Percentiles rank a stretch among this genome's conserved stretches.
These are phyloP conservation scores for Galerucella pusilla DNA, from an alignment of 2,888 invertebrate species.

Conservation along the genomic window DNA sequence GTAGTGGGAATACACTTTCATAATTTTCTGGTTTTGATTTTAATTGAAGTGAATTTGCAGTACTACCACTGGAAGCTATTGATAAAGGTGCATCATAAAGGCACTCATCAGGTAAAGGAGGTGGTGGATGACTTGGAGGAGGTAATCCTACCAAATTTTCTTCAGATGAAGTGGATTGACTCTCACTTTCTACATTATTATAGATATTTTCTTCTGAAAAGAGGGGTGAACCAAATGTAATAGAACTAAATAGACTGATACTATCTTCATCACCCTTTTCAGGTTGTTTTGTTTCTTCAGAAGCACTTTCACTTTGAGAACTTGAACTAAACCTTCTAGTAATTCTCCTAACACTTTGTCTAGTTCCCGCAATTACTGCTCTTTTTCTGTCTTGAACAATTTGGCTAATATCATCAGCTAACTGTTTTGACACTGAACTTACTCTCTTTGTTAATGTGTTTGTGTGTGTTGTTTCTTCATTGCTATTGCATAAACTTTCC, in stretches of 20 bases:
- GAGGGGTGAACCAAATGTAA: constrained; percentile 56
- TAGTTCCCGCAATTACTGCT: constrained; percentile 74
- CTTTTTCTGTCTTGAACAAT: constrained; percentile 70
- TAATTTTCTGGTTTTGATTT: constrained; percentile 53
- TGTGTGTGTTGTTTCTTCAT: constrained; percentile 40
- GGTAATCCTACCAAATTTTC: constrained; percentile 63
- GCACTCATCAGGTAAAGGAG: constrained; percentile 69
- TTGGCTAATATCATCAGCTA: constrained; percentile 68
- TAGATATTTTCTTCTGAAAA: constrained; percentile 51
- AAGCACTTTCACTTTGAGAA: constrained; percentile 47
- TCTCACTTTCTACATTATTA: constrained; percentile 55
- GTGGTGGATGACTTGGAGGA: constrained; percentile 71
- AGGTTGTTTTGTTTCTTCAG: constrained; percentile 42
- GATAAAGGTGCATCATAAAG: constrained; percentile 68
- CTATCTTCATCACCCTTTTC: constrained; percentile 50
- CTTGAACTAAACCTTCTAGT: constrained; percentile 59
- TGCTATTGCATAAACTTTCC: constrained; percentile 26
- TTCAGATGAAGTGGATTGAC: constrained; percentile 43
- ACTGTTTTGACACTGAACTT: constrained; percentile 69
- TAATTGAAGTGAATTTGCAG: constrained; percentile 58
- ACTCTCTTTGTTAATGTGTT: constrained; percentile 61
- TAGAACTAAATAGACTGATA: constrained; percentile 69
- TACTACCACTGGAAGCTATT: constrained; percentile 60
- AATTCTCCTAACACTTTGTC: constrained; percentile 64
- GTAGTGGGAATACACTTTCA: constrained; percentile 65